Conservation (phyloP, 2,888 invertebrate species). For the Pseudococcus jackbeardsleyi region DNA sequence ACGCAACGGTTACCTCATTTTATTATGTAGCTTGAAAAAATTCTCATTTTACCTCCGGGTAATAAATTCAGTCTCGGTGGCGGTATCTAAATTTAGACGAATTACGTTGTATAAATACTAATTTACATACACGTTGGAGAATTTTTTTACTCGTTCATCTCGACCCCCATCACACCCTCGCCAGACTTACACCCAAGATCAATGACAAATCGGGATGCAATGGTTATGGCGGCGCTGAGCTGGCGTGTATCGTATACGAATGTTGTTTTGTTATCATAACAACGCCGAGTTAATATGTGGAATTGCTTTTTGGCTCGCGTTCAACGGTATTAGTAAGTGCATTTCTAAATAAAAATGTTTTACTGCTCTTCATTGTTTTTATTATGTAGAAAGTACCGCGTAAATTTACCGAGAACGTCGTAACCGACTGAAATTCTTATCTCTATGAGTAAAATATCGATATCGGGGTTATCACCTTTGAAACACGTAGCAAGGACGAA, state of each 20-base stretch:
- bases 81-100: conserved; percentile 25
- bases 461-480: not conserved
- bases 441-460: not conserved
- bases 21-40: conserved; percentile 1
- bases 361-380: not conserved
- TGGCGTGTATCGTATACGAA: not conserved
- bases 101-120: conserved; percentile 25
- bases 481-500: not conserved
- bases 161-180: not conserved
- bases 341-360: conserved; percentile 17
- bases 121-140: conserved; percentile 14
- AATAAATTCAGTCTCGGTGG: conserved; percentile 2
- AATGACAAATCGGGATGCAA: conserved; percentile 14
- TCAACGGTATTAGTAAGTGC: conserved; percentile 20
- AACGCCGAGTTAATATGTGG: not conserved
- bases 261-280: conserved; percentile 18
- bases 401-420: not conserved
- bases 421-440: not conserved
- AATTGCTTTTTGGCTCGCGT: not conserved
- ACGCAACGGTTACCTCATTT: not conserved
- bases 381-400: not conserved
- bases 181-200: not conserved
- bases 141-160: not conserved
- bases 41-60: not conserved
- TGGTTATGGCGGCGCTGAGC: not conserved